These are phyloP conservation scores for Pterostichus niger DNA, from an alignment of 2,888 invertebrate genomes.

Conservation along the genomic window DNA sequence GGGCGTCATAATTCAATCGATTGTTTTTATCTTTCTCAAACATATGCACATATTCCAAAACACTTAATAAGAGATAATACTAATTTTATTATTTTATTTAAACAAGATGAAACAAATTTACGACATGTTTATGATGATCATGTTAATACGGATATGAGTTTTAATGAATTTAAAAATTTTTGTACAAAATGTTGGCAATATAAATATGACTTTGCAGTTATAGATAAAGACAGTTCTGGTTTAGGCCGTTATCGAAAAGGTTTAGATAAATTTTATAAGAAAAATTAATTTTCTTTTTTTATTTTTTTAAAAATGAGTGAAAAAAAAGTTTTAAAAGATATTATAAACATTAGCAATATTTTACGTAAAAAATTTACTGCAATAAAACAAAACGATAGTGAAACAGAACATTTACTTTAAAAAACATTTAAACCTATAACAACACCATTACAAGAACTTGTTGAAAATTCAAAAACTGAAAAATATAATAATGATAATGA, in stretches of 20 bases:
- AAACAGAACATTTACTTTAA: constrained; percentile 8
- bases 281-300: background rate
- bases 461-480: constrained; percentile 1
- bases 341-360: constrained; percentile 6
- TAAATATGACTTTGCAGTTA: constrained; percentile 42
- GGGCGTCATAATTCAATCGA: constrained; percentile 72
- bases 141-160: constrained; percentile 70
- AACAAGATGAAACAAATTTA: constrained; percentile 73
- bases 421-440: constrained; percentile 28
- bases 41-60: constrained; percentile 73
- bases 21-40: constrained; percentile 73
- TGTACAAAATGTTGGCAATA: constrained; percentile 59
- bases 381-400: background rate
- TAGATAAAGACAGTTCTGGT: constrained; percentile 70
- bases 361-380: constrained; percentile 8
- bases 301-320: background rate
- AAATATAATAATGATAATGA: background rate
- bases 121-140: constrained; percentile 72
- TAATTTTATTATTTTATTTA: constrained; percentile 72
- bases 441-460: constrained; percentile 5
- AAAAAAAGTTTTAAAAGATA: background rate
- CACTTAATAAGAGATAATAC: constrained; percentile 73
- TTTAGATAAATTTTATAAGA: constrained; percentile 69
- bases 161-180: constrained; percentile 71
- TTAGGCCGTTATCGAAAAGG: constrained; percentile 70